A percentile compares a stretch with the other conserved stretches of the same genome.
phyloP scores from a whole-genome alignment of 2,888 invertebrate genomes.

The Oxycera nigricornis region DNA sequence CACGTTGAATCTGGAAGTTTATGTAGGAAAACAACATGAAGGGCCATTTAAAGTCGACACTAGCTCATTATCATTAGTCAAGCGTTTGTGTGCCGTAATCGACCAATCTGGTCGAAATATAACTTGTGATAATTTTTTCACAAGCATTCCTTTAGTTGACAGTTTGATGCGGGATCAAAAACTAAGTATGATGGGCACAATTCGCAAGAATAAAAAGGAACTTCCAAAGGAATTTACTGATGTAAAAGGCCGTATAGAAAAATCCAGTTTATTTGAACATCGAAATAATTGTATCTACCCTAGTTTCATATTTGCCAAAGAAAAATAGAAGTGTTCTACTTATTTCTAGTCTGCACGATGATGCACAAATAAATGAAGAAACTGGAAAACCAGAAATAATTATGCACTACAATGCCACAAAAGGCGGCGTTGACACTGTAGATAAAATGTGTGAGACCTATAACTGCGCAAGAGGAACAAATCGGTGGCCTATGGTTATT shows the following conservation, averaged over 20 bases:
- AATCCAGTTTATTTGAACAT: not conserved
- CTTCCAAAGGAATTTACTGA: not conserved
- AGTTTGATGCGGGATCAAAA: not conserved
- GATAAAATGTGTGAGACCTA: not conserved
- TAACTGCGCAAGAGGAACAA: no score
- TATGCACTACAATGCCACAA: no score
- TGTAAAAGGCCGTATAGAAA: not conserved
- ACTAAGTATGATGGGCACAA: not conserved
- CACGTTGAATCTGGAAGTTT: not conserved
- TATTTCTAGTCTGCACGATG: not conserved
- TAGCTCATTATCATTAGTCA: not conserved
- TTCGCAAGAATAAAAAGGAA: not conserved
- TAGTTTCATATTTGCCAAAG: not conserved
- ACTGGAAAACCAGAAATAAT: no score
- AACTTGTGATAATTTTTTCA: not conserved
- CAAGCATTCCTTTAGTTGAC: not conserved
- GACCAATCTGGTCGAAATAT: not conserved
- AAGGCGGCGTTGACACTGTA: not conserved
- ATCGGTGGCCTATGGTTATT: no score
- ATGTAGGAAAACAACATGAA: not conserved
- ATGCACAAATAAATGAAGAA: not conserved
- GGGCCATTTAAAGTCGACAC: not conserved
- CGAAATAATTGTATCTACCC: not conserved
- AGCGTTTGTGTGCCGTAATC: not conserved
- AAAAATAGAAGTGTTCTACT: not conserved